phyloP scores from a whole-genome alignment of 2,888 invertebrate species.

The Ophonus ardosiacus region DNA sequence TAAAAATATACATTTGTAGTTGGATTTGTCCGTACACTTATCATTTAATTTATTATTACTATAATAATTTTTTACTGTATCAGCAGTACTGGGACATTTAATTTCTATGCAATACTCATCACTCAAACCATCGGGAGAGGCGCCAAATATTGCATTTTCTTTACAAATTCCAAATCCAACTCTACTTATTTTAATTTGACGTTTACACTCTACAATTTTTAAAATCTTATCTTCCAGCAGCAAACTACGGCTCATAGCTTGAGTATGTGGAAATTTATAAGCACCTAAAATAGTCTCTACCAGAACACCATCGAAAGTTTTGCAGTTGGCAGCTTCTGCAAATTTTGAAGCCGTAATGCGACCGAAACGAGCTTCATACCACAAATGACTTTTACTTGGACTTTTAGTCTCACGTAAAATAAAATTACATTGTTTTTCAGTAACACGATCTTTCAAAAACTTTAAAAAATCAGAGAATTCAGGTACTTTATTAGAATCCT shows the following conservation, averaged over 20 bases:
- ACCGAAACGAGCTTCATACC: neutral
- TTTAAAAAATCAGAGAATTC: neutral
- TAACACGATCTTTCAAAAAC: neutral
- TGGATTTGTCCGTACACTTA: neutral
- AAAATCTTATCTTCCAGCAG: neutral
- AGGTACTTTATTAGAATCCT: neutral
- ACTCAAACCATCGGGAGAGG: neutral
- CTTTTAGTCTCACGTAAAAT: neutral
- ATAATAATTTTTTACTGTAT: conserved; percentile 1
- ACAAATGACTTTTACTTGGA: neutral
- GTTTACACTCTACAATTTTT: neutral
- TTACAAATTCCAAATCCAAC: neutral
- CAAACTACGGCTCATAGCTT: neutral
- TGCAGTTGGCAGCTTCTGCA: neutral
- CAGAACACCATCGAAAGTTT: neutral
- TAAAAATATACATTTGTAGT: no score
- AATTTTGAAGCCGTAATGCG: neutral
- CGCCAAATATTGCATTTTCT: neutral
- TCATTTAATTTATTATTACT: neutral
- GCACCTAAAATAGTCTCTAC: conserved; percentile 6
- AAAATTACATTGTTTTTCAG: neutral
- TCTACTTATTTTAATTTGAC: neutral
- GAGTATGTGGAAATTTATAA: neutral
- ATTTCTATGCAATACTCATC: neutral
- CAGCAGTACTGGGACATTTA: neutral